These are phyloP conservation scores for Xiphias gladius DNA, from an alignment of 2,113 vertebrate genomes.

Conservation along the genomic window DNA sequence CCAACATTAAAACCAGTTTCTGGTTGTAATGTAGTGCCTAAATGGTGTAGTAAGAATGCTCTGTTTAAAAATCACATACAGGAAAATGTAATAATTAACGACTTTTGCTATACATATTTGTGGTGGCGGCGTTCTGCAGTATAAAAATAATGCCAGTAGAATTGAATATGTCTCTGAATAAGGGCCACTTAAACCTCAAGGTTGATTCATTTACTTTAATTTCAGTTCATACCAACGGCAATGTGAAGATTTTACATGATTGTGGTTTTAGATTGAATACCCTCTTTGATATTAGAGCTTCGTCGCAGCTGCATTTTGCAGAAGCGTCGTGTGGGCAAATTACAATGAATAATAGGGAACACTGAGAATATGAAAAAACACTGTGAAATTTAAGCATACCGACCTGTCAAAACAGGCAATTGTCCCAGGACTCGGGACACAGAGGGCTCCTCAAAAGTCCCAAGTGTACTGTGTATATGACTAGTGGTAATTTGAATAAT, in stretches of 20 bases:
- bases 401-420: neutral
- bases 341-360: neutral
- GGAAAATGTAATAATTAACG: neutral
- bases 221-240: neutral
- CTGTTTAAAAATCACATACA: neutral
- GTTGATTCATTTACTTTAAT: neutral
- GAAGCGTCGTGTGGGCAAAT: neutral
- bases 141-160: neutral
- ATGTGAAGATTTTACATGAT: neutral
- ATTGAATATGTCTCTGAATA: neutral
- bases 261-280: neutral
- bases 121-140: neutral
- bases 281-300: neutral
- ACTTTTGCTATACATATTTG: neutral
- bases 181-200: neutral
- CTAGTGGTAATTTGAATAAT: neutral
- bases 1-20: too few species aligned
- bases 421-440: neutral
- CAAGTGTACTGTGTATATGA: neutral
- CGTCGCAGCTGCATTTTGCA: neutral
- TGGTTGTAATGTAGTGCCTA: too few species aligned
- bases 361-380: neutral
- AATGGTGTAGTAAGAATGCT: neutral
- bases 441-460: neutral
- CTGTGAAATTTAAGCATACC: neutral